These are phyloP conservation scores for Halyomorpha halys DNA, from an alignment of 1,140 invertebrate species.

Conservation along the genomic window DNA sequence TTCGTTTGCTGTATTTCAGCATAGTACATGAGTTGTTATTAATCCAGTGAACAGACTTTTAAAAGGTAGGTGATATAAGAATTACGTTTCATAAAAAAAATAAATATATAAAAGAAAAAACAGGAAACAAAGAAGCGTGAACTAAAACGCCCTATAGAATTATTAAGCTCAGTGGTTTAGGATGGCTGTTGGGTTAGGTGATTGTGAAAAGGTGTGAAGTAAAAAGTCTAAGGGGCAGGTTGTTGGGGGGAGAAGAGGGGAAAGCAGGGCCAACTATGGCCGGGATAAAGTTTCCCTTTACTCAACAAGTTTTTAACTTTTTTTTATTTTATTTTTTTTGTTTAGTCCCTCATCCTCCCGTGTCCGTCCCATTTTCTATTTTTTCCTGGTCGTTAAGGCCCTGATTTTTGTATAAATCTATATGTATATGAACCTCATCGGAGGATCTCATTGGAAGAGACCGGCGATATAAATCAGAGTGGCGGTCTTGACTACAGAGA, in stretches of 20 bases:
- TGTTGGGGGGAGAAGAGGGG: constrained; percentile 10
- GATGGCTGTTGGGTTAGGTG: not conserved
- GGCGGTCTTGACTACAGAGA: not conserved
- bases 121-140: too few relatives aligned
- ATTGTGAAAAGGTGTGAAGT: constrained; percentile 5
- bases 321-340: constrained; percentile 15
- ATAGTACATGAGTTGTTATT: too few relatives aligned
- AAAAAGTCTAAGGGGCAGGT: not conserved
- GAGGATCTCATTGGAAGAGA: not conserved
- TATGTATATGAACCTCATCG: not conserved
- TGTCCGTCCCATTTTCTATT: constrained; percentile 2
- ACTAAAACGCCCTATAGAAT: too few relatives aligned
- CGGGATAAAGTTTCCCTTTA: constrained; percentile 1
- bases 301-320: constrained; percentile 12
- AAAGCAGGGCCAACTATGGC: constrained; percentile 10
- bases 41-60: too few relatives aligned
- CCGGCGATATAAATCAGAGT: not conserved
- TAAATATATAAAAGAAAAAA: too few relatives aligned
- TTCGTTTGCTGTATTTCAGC: too few relatives aligned
- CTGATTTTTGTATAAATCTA: not conserved
- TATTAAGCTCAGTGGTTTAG: too few relatives aligned
- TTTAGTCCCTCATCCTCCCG: not conserved
- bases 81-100: too few relatives aligned
- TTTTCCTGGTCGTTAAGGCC: constrained; percentile 5
- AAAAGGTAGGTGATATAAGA: too few relatives aligned